phyloP scores from a whole-genome alignment of 2,113 vertebrate species.

The Hirundichthys speculiger region DNA sequence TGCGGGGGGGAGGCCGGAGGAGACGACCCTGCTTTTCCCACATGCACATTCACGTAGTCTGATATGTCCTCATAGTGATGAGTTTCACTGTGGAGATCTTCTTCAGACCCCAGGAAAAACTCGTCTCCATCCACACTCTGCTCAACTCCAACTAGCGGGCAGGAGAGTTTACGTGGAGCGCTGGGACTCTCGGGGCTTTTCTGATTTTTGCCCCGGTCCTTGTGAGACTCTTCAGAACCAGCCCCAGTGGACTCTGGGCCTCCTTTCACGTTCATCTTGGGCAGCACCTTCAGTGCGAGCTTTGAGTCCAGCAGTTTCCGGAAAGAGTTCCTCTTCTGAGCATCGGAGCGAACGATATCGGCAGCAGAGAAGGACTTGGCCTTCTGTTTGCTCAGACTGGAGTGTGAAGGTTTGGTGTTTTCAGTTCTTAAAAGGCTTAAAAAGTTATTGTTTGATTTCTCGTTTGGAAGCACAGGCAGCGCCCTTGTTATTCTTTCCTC shows the following conservation, averaged over 20 bases:
- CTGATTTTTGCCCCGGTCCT: not conserved
- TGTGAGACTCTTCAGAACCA: constrained; percentile 38
- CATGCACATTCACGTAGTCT: constrained; percentile 85
- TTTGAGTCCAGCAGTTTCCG: constrained; percentile 88
- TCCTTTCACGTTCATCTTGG: constrained; percentile 80
- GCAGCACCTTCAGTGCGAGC: constrained; percentile 83
- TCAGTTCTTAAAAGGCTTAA: constrained; percentile 78
- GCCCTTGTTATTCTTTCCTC: constrained; percentile 25
- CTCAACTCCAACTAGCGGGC: constrained; percentile 49
- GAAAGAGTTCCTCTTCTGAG: constrained; percentile 84
- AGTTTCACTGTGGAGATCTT: constrained; percentile 77
- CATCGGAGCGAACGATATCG: constrained; percentile 81
- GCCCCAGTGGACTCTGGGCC: constrained; percentile 63
- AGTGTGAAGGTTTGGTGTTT: constrained; percentile 48
- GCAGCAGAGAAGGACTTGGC: constrained; percentile 90
- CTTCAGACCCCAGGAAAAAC: constrained; percentile 14
- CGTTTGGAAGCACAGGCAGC: constrained; percentile 56
- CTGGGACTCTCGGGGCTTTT: not conserved
- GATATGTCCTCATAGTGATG: constrained; percentile 86
- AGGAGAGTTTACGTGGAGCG: constrained; percentile 21
- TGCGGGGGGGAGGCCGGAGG: constrained; percentile 17
- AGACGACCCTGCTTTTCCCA: constrained; percentile 19
- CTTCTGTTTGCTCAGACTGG: constrained; percentile 81
- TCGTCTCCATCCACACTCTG: constrained; percentile 69
- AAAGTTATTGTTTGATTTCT: constrained; percentile 81